Base-by-base conservation (phyloP, 2,797 vertebrate genomes). In the Borostomias antarcticus region DNA sequence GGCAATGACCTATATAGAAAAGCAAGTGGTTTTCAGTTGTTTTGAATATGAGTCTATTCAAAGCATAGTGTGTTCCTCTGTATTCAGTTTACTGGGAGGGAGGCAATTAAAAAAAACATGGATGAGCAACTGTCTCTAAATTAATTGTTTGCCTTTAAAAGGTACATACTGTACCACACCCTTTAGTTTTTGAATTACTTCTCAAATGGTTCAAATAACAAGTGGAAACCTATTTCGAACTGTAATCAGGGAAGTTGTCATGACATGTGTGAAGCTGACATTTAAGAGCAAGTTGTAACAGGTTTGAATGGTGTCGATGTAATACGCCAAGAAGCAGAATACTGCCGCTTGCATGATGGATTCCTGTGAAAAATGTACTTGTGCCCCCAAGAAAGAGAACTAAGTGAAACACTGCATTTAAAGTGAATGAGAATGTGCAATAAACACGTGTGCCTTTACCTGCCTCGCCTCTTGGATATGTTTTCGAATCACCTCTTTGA, bases 401-500 rank as follows among this genome's bases (percentile, higher is more conserved):
- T 1, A 33, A 35, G 33, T 19, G 40, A 45, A 37, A 59, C 19
- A 58, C 29, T 50, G 29, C 32, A 59, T 47, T 56, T 4, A 51
- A 28, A 52, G n/a, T n/a, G n/a, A n/a, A n/a, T n/a, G n/a, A n/a
- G n/a, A n/a, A n/a, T n/a, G n/a, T n/a, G n/a, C n/a, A n/a, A n/a
- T n/a, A n/a, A n/a, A n/a, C n/a, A n/a, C n/a, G n/a, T n/a, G 26
- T 9, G 1, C 10, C 33, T 11, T 92, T 91, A 98, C 96, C 96
- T 96, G 90, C 80, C 82, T 89, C 9, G 95, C 94, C 64, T 94
- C 93, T 82, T 93, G 93, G 8, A 97, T 93, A 90, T 93, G 92
- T 73, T 92, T 96, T 69, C 95, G 91, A 62, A 96, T 56, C 61
- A 95, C 94, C 40, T 96, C 95, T 79, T 98, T 98, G 72, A 98